Base-by-base conservation (phyloP, 2,113 vertebrate species). In the Phalacrocorax carbo region DNA sequence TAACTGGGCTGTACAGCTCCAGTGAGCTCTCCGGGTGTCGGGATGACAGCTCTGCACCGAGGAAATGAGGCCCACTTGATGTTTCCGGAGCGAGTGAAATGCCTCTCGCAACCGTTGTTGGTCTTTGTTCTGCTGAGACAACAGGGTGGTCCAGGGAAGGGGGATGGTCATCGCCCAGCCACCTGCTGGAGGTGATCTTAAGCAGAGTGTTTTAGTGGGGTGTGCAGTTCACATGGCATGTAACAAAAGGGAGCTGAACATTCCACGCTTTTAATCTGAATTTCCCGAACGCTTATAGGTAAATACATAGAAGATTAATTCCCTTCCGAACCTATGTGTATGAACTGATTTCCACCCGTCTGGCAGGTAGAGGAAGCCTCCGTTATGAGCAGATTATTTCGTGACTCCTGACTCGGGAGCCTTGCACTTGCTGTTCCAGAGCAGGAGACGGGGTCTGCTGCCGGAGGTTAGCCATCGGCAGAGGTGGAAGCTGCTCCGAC, bases 31-130 rank as follows among this genome's bases (percentile, higher is more conserved):
- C 40, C 70, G 38, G 23, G 9, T 26, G 21, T 26, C 9, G 9
- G 55, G 49, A 8, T 70, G 61, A 42, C 46, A 44, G 48, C 48
- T 69, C 57, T 46, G 57, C 34, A 3, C 51, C 81, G 55, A 40
- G 73, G 57, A 38, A 30, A 32, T 5, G 30, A 29, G 25, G 30
- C 40, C 55, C 10, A 5, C 18, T 32, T 42, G 8, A 5, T 29
- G 48, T 54, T 55, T 25, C 46, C 54, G 22, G 81, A 16, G 44
- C 0, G 3, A n/a, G 19, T 1, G 4, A 51, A 34, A 18, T 23
- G 26, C 40, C n/a, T 54, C 7, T 55, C 0, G 4, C 34, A 12
- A 16, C 22, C 1, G 0, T 8, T 26, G 57, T 10, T 82, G 46
- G 34, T 36, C 48, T 73, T 34, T 68, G 48, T 68, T 68, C 32